These are phyloP conservation scores for Drosophila cognata DNA, from an alignment of 2,888 invertebrate species.

Conservation along the genomic window DNA sequence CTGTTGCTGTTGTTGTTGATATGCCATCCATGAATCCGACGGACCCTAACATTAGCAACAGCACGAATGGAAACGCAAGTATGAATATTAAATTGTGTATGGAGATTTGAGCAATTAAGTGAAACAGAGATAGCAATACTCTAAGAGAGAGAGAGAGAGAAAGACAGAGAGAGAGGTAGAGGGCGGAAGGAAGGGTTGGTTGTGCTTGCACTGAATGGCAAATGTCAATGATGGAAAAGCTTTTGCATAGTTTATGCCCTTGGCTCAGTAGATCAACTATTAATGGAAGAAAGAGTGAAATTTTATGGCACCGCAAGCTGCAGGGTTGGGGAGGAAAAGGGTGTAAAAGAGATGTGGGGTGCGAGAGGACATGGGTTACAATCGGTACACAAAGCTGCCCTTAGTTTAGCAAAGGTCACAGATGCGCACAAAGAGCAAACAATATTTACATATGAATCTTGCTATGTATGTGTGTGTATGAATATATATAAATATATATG, in stretches of 20 bases:
- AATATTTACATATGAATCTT: conserved; percentile 57
- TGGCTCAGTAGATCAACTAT: conserved; percentile 77
- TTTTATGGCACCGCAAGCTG: conserved; percentile 44
- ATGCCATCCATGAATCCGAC: conserved; percentile 37
- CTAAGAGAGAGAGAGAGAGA: not conserved
- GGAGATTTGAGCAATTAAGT: conserved; percentile 65
- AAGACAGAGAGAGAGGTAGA: not conserved
- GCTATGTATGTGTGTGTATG: not conserved
- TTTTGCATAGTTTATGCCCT: conserved; percentile 73
- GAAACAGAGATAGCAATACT: conserved; percentile 42
- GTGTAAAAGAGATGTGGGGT: not conserved
- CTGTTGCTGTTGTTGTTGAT: conserved; percentile 31
- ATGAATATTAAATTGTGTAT: conserved; percentile 79
- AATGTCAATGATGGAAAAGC: conserved; percentile 71
- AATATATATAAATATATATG: not conserved
- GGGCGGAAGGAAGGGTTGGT: not conserved
- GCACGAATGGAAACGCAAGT: conserved; percentile 77
- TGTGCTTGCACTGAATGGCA: conserved; percentile 40
- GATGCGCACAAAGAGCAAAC: conserved; percentile 51
- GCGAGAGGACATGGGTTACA: not conserved
- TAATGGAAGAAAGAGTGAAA: conserved; percentile 71
- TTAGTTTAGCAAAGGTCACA: conserved; percentile 58
- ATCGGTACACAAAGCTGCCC: conserved; percentile 46
- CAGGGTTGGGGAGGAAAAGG: not conserved
- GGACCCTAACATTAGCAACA: conserved; percentile 68